Evolutionary conservation across 2,888 invertebrate genomes (phyloP), one percentile per base, ranked within the genome.

Genomic region (Phaonia tiefii): DNA sequence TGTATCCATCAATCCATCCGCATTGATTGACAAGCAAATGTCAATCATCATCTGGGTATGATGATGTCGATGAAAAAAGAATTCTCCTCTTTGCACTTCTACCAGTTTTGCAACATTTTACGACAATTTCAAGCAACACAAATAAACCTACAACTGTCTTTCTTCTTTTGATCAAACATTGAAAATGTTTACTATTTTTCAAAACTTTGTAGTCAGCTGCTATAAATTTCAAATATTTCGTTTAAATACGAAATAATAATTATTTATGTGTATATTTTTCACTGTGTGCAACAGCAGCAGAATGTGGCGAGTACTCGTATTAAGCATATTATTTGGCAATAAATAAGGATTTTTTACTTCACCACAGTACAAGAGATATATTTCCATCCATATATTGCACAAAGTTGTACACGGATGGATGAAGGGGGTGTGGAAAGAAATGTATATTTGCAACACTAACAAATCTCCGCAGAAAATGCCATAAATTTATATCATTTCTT

Each of bases 311-410:
- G n/a, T 10, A 26, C 20, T 20, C 1, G 22, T 51, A 39, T 60
- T 51, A 51, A 73, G 79, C 79, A 76, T 79, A 82, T 82, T 79
- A 82, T 79, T 82, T 74, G 79, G 82, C 79, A 79, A 82, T 82
- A 82, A 82, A 79, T 82, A 79, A 79, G 66, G 82, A 82, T 79
- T 79, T 79, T 39, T 63, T 31, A 5, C 31, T 31, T 0, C 11
- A 25, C 22, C 56, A 26, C 13, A 56, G 5, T 20, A 1, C 15
- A 26, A 13, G 42, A 54, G 11, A 54, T 3, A 54, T 31, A 8
- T 31, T 31, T 31, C 8, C 31, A 8, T 8, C 31, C 31, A 31
- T 31, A 31, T 54, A 25, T 54, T 54, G 54, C 54, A 54, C 54
- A 54, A 54, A 54, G 13, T 54, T 44, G 44, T 44, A 8, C 2